phyloP scores from a whole-genome alignment of 2,113 vertebrate genomes.

The Amphiprion percula region DNA sequence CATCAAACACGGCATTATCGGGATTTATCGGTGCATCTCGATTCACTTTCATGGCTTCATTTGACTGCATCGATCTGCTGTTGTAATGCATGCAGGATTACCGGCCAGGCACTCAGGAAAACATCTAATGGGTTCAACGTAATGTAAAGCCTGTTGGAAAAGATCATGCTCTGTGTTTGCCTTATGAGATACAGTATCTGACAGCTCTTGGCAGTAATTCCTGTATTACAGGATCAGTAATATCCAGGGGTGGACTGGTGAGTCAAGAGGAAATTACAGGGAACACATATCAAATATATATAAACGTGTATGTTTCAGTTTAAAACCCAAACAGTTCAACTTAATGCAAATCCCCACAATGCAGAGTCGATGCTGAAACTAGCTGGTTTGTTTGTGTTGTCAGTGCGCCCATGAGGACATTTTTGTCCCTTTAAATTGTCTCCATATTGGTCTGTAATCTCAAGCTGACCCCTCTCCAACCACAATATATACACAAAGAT shows the following conservation, averaged over 20 bases:
- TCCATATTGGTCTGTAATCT: too few species aligned
- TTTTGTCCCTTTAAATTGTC: too few species aligned
- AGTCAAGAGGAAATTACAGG: conserved; percentile 30
- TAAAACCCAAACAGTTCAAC: too few species aligned
- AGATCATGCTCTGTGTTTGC: conserved; percentile 29
- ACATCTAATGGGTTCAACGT: conserved; percentile 47
- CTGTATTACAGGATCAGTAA: background rate
- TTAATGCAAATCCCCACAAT: too few species aligned
- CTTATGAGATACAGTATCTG: conserved; percentile 3
- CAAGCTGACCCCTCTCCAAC: too few species aligned
- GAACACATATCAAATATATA: conserved; percentile 4
- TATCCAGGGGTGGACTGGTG: background rate
- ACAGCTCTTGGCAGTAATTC: conserved; percentile 10
- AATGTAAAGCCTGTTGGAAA: conserved; percentile 40
- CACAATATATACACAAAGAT: too few species aligned
- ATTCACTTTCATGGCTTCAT: conserved; percentile 49
- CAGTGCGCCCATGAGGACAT: too few species aligned
- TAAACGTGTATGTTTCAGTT: too few species aligned
- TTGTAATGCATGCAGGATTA: conserved; percentile 60
- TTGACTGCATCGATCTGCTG: conserved; percentile 56
- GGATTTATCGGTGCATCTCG: conserved; percentile 26
- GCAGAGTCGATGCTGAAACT: too few species aligned
- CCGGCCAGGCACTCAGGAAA: conserved; percentile 35
- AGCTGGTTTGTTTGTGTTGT: too few species aligned
- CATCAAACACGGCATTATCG: conserved; percentile 47